These are phyloP conservation scores for Delichon dasypus DNA, from an alignment of 2,797 vertebrate genomes.

Conservation along the genomic window DNA sequence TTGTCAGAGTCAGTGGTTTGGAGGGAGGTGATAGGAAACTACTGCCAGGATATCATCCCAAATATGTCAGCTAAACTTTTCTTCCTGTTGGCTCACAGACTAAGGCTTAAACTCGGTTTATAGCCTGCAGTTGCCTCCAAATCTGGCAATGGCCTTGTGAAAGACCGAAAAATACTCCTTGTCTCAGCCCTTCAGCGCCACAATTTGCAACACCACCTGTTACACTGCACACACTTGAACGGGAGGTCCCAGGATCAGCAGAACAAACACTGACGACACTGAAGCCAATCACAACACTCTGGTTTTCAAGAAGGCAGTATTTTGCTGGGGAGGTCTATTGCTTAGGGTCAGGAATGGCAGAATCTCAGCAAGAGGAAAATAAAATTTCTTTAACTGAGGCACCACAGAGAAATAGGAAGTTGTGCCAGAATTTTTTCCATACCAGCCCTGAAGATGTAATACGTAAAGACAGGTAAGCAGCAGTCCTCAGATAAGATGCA, in stretches of 20 bases:
- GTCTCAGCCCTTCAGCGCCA: background rate
- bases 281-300: background rate
- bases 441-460: background rate
- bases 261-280: background rate
- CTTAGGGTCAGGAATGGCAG: background rate
- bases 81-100: background rate
- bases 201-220: accelerated
- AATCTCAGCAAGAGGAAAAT: background rate
- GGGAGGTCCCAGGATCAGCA: background rate
- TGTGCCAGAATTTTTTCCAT: background rate
- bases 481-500: background rate
- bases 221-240: background rate
- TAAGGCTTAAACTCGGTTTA: background rate
- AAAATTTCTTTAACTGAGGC: background rate
- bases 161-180: background rate
- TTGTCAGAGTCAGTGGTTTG: background rate
- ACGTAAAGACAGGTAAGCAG: background rate
- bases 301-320: background rate
- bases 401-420: background rate
- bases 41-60: background rate
- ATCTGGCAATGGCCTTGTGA: background rate
- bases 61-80: background rate
- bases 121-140: background rate
- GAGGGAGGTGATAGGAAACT: background rate
- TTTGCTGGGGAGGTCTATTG: background rate